phyloP scores from a whole-genome alignment of 2,888 invertebrate species.

The Cosmopolites sordidus region DNA sequence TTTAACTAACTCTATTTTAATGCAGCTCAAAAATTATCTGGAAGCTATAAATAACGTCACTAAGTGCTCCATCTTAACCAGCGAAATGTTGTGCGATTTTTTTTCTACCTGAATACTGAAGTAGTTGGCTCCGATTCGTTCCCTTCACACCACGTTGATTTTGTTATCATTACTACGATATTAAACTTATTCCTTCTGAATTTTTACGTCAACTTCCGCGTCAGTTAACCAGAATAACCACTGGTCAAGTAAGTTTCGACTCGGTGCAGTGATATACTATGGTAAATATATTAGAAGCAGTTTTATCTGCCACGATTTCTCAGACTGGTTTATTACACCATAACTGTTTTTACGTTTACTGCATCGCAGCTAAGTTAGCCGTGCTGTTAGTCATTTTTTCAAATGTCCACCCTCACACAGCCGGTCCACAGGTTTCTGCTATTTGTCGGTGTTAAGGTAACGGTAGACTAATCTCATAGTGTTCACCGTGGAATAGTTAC shows the following conservation, averaged over 20 bases:
- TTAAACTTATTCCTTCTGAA: conserved; percentile 26
- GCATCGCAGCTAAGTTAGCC: conserved; percentile 24
- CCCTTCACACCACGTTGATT: conserved; percentile 28
- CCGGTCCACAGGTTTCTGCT: conserved; percentile 14
- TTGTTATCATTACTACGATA: conserved; percentile 28
- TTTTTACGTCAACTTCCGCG: conserved; percentile 32
- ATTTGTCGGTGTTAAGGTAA: conserved; percentile 26
- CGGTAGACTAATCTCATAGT: conserved; percentile 26
- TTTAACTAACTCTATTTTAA: neutral
- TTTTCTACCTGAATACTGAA: conserved; percentile 9
- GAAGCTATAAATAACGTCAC: conserved; percentile 3
- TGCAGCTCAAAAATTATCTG: neutral
- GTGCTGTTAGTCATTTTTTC: conserved; percentile 20
- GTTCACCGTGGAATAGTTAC: conserved; percentile 11
- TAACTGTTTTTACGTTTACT: conserved; percentile 29
- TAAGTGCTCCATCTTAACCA: conserved; percentile 1
- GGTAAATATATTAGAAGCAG: conserved; percentile 33
- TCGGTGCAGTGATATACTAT: conserved; percentile 31
- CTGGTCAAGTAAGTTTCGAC: conserved; percentile 30
- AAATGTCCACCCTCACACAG: conserved; percentile 26
- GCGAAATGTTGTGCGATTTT: conserved; percentile 3
- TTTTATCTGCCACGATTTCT: conserved; percentile 30
- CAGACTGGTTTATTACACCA: conserved; percentile 30
- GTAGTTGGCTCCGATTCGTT: conserved; percentile 21
- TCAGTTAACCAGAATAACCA: conserved; percentile 29